Evolutionary conservation across 2,113 vertebrate species (phyloP), one percentile per base, ranked within the genome.

Genomic region (Lampris incognitus): DNA sequence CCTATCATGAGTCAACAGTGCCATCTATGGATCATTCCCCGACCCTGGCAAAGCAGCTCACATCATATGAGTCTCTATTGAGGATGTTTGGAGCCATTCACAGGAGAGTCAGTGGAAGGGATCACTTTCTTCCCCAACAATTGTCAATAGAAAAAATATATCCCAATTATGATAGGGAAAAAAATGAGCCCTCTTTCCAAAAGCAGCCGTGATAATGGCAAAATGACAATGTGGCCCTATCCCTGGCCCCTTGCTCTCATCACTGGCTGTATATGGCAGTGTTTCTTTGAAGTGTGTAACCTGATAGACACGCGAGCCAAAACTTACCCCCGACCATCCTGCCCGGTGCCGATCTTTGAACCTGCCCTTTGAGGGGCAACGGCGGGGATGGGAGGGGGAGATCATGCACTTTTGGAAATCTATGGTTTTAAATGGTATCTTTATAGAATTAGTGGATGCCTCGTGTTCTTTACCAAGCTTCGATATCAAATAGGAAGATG

Each of bases 271-370:
- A 80, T 87, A 78, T 78, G 74, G 90, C 91, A 90, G 88, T 74
- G 84, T 69, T 89, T 76, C 85, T 85, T 94, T 96, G 89, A 94
- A 94, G 92, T 89, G 85, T 91, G 93, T 93, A 87, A 89, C 95
- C 94, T 89, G 94, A 97, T 90, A 87, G 89, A 82, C 88, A 82
- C 89, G 88, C 87, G 86, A 83, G 92, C 85, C 93, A 71, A 92
- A 72, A 85, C 91, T 84, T 79, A 83, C 83, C 82, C 88, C 57
- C 81, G 69, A 86, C 67, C 76, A 77, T 83, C 86, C 90, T 87
- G 83, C 92, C 64, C 86, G 91, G 85, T 92, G 81, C 90, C 93
- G 94, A 92, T 94, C 87, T 94, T 93, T 95, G 90, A 95, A 94
- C 91, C 84, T 60, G 42, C 85, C 80, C 66, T 88, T 94, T 94